Conservation (phyloP, 2,113 vertebrate species). For the Octodon degus region DNA sequence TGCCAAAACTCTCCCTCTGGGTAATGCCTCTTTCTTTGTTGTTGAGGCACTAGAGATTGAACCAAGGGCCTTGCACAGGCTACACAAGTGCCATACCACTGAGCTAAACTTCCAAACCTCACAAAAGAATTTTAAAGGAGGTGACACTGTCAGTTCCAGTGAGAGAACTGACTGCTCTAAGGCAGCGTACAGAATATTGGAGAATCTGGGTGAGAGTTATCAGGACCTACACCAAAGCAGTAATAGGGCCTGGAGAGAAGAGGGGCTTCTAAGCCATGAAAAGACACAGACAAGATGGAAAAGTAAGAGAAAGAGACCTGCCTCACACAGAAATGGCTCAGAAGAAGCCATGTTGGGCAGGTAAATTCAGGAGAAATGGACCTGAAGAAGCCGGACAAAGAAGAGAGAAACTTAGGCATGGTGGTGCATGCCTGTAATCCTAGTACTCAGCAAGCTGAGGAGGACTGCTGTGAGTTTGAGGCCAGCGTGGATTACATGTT, state of each 20-base stretch:
- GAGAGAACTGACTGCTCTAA: constrained; percentile 21
- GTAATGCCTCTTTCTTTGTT: background rate
- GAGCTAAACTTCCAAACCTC: background rate
- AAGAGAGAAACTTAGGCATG: background rate
- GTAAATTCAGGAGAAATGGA: constrained; percentile 37
- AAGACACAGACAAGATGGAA: background rate
- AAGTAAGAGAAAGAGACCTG: background rate
- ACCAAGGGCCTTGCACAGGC: background rate
- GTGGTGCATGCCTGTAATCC: background rate
- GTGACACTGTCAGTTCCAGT: background rate
- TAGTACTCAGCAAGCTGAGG: background rate
- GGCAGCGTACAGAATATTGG: background rate
- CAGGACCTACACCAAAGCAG: background rate
- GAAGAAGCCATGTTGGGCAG: background rate
- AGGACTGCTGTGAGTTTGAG: background rate
- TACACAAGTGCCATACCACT: background rate
- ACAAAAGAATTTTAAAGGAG: constrained; percentile 38
- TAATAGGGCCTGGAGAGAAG: background rate
- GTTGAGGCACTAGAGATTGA: background rate
- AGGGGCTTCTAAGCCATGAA: background rate
- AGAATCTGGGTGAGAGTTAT: constrained; percentile 13
- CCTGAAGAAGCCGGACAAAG: background rate
- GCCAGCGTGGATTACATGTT: background rate
- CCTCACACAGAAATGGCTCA: constrained; percentile 14
- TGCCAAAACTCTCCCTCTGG: background rate